phyloP scores from a whole-genome alignment of 1,140 invertebrate species.

The Ruditapes philippinarum region DNA sequence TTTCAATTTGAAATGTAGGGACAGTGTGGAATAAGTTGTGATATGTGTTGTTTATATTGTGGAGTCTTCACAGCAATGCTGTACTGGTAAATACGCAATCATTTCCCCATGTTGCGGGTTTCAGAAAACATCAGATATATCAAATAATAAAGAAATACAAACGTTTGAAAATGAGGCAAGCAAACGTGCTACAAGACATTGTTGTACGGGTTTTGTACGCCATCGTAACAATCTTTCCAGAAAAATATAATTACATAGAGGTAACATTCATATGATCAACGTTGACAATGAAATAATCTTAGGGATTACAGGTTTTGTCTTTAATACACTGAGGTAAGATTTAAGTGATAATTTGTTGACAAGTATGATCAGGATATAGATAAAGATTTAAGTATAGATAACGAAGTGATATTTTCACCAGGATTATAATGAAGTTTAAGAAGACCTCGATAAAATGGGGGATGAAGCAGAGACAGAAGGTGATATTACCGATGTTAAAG shows the following conservation, averaged over 20 bases:
- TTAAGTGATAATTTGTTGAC: too few species aligned
- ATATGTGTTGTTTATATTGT: background rate
- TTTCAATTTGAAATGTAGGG: background rate
- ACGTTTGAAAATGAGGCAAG: too few species aligned
- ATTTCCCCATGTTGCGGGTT: background rate
- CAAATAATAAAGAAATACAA: too few species aligned
- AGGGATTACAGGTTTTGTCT: background rate
- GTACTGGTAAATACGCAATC: background rate
- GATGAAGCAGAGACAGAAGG: background rate
- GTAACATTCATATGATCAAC: too few species aligned
- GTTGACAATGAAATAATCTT: too few species aligned
- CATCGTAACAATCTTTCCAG: too few species aligned
- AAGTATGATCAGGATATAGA: too few species aligned
- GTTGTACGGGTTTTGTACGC: too few species aligned
- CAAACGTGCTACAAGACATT: too few species aligned
- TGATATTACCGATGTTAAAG: slow-evolving; percentile 12
- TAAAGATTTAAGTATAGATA: background rate
- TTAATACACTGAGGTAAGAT: background rate
- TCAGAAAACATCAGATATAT: background rate
- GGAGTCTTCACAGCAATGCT: background rate
- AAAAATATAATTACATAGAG: too few species aligned
- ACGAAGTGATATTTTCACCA: background rate
- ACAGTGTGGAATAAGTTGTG: background rate
- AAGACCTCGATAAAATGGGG: background rate
- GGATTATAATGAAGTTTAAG: background rate